Conservation (phyloP, 2,797 vertebrate species). For the Helicolenus hilgendorfi region DNA sequence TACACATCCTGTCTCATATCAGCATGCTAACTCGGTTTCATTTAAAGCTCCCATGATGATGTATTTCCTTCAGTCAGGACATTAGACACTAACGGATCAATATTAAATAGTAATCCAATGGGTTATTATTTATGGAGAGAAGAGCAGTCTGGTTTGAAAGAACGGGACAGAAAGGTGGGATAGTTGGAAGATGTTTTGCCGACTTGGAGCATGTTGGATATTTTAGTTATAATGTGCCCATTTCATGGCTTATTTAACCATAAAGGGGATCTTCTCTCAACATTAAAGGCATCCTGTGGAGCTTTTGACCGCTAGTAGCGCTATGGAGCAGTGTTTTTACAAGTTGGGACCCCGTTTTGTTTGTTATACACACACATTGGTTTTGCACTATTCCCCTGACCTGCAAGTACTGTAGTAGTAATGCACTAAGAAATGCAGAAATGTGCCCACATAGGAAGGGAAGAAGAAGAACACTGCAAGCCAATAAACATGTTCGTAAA, state of each 20-base stretch:
- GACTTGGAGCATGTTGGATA: neutral
- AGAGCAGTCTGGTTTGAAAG: neutral
- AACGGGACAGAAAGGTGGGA: neutral
- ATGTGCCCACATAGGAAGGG: neutral
- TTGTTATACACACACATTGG: neutral
- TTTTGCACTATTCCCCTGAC: neutral
- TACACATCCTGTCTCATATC: conserved; percentile 2
- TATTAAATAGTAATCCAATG: neutral
- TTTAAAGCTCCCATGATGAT: conserved; percentile 10
- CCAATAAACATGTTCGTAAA: neutral
- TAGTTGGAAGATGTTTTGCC: neutral
- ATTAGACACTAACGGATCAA: neutral
- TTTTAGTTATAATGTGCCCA: neutral
- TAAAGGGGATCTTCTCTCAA: neutral
- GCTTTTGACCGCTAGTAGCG: no score
- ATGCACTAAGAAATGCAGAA: neutral
- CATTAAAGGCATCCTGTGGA: neutral
- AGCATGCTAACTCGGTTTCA: neutral
- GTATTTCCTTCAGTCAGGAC: neutral
- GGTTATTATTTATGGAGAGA: conserved; percentile 1
- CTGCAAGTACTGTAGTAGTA: neutral
- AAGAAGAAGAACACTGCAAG: neutral
- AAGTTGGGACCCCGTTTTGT: neutral
- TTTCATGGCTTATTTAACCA: neutral
- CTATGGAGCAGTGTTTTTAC: no score